phyloP scores from a whole-genome alignment of 2,113 vertebrate species.

The Ia io region DNA sequence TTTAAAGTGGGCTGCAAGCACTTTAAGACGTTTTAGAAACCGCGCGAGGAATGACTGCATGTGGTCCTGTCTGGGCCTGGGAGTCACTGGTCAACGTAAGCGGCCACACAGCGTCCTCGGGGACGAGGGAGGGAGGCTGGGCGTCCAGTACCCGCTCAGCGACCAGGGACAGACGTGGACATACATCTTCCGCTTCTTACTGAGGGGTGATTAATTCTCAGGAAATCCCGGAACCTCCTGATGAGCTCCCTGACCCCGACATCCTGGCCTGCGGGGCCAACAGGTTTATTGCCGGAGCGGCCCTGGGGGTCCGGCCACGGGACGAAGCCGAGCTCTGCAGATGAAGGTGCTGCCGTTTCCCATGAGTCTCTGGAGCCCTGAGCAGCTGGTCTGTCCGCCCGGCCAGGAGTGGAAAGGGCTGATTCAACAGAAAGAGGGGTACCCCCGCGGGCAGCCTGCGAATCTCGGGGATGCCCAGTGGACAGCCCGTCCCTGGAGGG shows the following conservation, averaged over 20 bases:
- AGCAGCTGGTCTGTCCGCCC: neutral
- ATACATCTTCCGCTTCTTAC: constrained; percentile 38
- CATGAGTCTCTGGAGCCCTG: constrained; percentile 20
- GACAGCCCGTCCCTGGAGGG: too few species aligned
- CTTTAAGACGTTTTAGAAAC: too few species aligned
- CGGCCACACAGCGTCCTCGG: neutral
- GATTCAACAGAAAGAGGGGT: neutral
- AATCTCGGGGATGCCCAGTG: neutral
- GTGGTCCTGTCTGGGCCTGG: neutral
- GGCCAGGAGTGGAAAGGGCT: neutral
- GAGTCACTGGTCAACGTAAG: neutral
- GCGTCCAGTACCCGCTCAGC: neutral
- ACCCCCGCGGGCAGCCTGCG: too few species aligned
- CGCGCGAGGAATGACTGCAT: neutral
- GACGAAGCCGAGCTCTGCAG: neutral
- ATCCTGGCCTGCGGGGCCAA: neutral
- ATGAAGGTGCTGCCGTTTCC: constrained; percentile 12
- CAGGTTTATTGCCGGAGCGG: constrained; percentile 49
- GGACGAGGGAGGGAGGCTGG: neutral
- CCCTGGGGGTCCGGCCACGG: neutral
- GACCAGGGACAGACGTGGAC: neutral
- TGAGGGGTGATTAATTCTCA: constrained; percentile 41
- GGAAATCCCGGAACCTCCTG: constrained; percentile 4
- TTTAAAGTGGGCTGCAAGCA: too few species aligned
- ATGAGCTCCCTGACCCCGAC: constrained; percentile 31